Base-by-base conservation (phyloP, 1,140 invertebrate species). In the Drosophila subobscura region DNA sequence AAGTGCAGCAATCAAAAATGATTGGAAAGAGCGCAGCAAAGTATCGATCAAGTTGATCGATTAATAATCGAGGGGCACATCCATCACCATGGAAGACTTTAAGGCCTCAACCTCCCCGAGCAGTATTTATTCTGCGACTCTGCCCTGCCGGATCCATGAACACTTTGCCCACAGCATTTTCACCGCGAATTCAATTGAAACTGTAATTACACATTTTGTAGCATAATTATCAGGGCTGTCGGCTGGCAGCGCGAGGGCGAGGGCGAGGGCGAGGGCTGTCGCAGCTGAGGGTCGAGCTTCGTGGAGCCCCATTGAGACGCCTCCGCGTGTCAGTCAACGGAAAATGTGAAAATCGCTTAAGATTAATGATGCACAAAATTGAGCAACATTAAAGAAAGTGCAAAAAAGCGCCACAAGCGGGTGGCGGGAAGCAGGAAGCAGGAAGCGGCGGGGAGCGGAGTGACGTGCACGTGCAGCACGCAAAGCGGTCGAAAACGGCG, bases 351-450 rank as follows among this genome's bases (percentile, higher is more conserved):
- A 85, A 77, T 80, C 81, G 81, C 81, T 77, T 64, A 85, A 85
- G 81, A 85, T 85, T 86, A 85, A 85, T 85, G 81, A 85, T 86
- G 81, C 81, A 86, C 74, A 86, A 85, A 86, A 85, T 85, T 85
- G 77, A 86, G 81, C 73, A 85, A 74, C 77, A 86, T 85, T 85
- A 86, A 78, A 88, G 81, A 81, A 78, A 86, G 81, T 81, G 78
- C 88, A 81, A 86, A 27, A 52, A 37, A 25, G 40, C 25, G 53
- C 37, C 53, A 65, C 46, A 44, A 33, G 14, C 25, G 20, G 33
- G 25, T 5, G 12, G n/a, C 1, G 5, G 12, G n/a, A n/a, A 29
- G 27, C 7, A 8, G 8, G 33, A 22, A 2, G n/a, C 4, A 33
- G 7, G n/a, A n/a, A 47, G 25, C 45, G 3, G 12, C n/a, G 14